A percentile compares a stretch with the other conserved stretches of the same genome.
phyloP scores from a whole-genome alignment of 2,797 vertebrate genomes.

The Carduelis carduelis region DNA sequence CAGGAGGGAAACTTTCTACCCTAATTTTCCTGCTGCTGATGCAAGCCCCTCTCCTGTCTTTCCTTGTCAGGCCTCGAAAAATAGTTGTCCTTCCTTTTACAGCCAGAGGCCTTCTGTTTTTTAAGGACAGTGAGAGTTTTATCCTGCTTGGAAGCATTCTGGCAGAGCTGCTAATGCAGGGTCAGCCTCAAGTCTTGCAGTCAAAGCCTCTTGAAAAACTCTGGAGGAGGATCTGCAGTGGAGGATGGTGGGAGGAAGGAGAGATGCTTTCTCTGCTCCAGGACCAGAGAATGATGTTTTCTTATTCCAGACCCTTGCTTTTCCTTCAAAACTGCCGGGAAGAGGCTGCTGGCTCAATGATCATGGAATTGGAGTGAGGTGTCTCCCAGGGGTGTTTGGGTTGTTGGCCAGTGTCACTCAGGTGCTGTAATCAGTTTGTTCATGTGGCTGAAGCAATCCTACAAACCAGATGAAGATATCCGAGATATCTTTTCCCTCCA shows the following conservation, averaged over 20 bases:
- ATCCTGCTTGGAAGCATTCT: background rate
- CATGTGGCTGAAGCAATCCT: background rate
- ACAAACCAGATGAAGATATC: background rate
- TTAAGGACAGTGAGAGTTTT: background rate
- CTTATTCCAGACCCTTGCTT: background rate
- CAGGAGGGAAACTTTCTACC: background rate
- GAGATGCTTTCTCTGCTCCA: background rate
- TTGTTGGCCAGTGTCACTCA: background rate
- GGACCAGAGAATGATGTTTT: background rate
- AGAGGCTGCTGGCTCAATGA: background rate
- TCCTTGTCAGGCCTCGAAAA: accelerated
- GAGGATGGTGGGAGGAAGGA: background rate
- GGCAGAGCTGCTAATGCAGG: background rate
- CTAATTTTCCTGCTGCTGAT: background rate
- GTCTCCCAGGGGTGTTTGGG: background rate
- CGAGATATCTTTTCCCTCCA: background rate
- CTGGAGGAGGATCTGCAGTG: background rate
- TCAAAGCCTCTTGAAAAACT: background rate
- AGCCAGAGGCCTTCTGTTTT: background rate
- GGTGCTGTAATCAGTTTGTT: background rate
- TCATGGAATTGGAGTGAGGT: accelerated
- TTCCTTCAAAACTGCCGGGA: background rate
- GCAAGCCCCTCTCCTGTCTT: background rate
- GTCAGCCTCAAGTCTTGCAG: background rate
- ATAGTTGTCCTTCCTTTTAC: background rate